Percentiles rank a stretch among this genome's conserved stretches.
phyloP scores from a whole-genome alignment of 2,797 vertebrate genomes.

The Taenioides sp. region DNA sequence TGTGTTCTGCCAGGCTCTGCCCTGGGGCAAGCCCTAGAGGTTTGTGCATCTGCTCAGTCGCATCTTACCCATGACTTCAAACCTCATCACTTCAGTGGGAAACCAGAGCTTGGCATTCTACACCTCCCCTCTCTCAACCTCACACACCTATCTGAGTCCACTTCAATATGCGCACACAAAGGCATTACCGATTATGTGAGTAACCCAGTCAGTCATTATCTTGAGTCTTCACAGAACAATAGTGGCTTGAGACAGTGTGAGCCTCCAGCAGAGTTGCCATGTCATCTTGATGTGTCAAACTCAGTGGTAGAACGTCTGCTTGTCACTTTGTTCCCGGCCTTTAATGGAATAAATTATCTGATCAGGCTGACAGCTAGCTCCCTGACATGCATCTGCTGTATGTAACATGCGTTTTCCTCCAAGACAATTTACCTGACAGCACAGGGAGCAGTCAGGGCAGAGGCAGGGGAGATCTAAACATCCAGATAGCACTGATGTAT shows the following conservation, averaged over 20 bases:
- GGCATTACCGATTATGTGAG: conserved; percentile 1
- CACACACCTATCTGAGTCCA: neutral
- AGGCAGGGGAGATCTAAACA: conserved; percentile 13
- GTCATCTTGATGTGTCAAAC: conserved; percentile 50
- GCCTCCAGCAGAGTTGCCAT: conserved; percentile 42
- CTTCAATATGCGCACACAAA: neutral
- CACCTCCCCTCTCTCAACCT: neutral
- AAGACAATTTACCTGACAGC: conserved; percentile 49
- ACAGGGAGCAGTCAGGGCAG: conserved; percentile 8
- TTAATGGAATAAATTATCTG: conserved; percentile 68
- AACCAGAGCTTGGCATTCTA: neutral
- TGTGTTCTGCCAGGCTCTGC: conserved; percentile 41
- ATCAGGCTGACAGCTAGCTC: conserved; percentile 40
- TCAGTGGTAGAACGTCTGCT: conserved; percentile 45
- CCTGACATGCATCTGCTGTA: conserved; percentile 33
- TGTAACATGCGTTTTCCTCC: conserved; percentile 36
- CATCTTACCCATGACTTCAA: conserved; percentile 19
- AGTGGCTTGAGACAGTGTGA: conserved; percentile 35
- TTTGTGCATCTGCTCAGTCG: conserved; percentile 34
- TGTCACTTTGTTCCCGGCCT: conserved; percentile 41
- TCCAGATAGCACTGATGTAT: conserved; percentile 1
- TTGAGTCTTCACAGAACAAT: conserved; percentile 26
- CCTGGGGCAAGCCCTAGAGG: conserved; percentile 37
- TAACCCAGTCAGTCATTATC: conserved; percentile 19
- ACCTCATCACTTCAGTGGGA: conserved; percentile 14